Evolutionary conservation across 2,113 vertebrate species (phyloP).

Genomic region (Nicator chloris): DNA sequence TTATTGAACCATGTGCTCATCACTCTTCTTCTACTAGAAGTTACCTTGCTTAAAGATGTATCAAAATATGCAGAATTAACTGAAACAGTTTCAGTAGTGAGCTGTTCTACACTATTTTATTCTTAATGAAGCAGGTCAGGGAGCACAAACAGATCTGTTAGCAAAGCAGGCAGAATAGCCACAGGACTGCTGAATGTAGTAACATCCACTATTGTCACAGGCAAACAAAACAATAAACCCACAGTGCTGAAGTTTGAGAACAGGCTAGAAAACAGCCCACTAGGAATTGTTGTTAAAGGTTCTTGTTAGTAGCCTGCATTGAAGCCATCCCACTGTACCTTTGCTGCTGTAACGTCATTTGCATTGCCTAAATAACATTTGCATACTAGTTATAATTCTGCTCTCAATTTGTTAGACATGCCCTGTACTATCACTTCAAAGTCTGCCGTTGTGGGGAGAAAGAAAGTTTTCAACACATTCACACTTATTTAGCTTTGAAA

Average conservation of each 20-base stretch:
- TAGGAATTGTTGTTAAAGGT: background rate
- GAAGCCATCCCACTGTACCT: background rate
- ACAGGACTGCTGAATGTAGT: background rate
- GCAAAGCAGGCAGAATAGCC: background rate
- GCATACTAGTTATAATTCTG: background rate
- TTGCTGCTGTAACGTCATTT: background rate
- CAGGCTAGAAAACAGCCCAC: background rate
- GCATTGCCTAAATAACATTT: background rate
- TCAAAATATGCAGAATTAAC: background rate
- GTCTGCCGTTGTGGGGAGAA: background rate
- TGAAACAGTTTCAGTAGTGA: background rate
- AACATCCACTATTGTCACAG: background rate
- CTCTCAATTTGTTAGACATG: background rate
- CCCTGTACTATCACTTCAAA: background rate
- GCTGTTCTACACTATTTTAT: background rate
- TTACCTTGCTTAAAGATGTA: background rate
- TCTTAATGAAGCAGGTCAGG: background rate
- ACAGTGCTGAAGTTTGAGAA: background rate
- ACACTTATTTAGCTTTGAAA: background rate
- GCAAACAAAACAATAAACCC: background rate
- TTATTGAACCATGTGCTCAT: background rate
- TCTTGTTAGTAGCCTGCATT: background rate
- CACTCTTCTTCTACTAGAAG: background rate
- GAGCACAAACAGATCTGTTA: background rate
- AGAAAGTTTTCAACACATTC: background rate